These are phyloP conservation scores for Athripsodes cinereus DNA, from an alignment of 2,888 invertebrate species.

Conservation along the genomic window DNA sequence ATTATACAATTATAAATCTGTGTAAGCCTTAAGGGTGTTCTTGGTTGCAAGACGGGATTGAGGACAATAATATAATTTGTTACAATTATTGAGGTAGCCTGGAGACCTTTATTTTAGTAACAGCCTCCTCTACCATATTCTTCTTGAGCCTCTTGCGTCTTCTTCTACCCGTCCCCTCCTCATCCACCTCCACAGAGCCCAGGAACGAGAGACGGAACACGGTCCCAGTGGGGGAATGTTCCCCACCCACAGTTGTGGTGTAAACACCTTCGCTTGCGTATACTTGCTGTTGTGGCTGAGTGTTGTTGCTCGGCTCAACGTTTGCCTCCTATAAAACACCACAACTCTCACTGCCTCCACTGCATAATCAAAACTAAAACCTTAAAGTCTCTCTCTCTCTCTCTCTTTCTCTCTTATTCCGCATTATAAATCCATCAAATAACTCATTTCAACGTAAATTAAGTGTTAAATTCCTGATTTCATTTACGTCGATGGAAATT, in stretches of 20 bases:
- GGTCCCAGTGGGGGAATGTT: slow-evolving; percentile 52
- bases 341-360: slow-evolving; percentile 25
- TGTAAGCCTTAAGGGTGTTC: too few relatives aligned
- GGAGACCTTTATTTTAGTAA: slow-evolving; percentile 81
- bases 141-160: slow-evolving; percentile 76
- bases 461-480: too few relatives aligned
- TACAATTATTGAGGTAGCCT: too few relatives aligned
- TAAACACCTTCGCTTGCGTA: slow-evolving; percentile 24
- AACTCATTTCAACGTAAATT: too few relatives aligned
- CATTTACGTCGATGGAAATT: too few relatives aligned
- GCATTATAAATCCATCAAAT: too few relatives aligned
- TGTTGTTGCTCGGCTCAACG: slow-evolving; percentile 7
- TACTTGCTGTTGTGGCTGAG: slow-evolving; percentile 21
- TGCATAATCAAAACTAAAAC: too few relatives aligned
- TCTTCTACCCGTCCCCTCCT: slow-evolving; percentile 63
- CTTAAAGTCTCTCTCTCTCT: too few relatives aligned
- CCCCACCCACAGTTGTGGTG: slow-evolving; percentile 31
- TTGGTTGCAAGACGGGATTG: too few relatives aligned
- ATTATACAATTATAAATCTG: too few relatives aligned
- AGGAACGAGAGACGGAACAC: slow-evolving; percentile 78
- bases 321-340: slow-evolving; percentile 27
- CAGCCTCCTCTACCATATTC: slow-evolving; percentile 84
- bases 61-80: too few relatives aligned
- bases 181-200: slow-evolving; percentile 80
- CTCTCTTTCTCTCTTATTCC: too few relatives aligned